Conservation (phyloP, 2,888 invertebrate species). For the Stomorhina lunata region DNA sequence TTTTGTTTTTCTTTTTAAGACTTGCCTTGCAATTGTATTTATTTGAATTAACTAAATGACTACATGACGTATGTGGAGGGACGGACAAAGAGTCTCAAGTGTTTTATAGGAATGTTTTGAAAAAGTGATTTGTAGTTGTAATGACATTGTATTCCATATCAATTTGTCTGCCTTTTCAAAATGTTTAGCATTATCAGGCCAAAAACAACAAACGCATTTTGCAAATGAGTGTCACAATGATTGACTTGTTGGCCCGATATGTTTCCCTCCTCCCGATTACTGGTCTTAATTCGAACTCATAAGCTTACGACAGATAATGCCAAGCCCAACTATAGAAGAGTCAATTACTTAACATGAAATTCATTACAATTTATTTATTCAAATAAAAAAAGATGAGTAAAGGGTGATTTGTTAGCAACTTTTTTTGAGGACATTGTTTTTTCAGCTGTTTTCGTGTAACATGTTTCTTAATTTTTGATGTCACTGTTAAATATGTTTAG, state of each 20-base stretch:
- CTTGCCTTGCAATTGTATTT: background rate
- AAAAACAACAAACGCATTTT: background rate
- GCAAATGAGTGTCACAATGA: slow-evolving; percentile 28
- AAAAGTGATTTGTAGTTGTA: background rate
- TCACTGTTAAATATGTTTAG: too few species aligned
- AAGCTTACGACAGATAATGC: slow-evolving; percentile 27
- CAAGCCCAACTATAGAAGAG: slow-evolving; percentile 54
- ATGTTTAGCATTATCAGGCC: slow-evolving; percentile 20
- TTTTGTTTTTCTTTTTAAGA: background rate
- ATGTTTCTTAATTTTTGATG: too few species aligned
- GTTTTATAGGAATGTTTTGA: background rate
- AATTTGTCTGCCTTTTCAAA: slow-evolving; percentile 30
- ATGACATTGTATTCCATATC: slow-evolving; percentile 52
- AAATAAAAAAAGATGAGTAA: too few species aligned
- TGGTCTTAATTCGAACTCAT: background rate
- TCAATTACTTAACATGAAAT: slow-evolving; percentile 20
- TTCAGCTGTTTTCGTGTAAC: too few species aligned
- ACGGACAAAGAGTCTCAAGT: background rate
- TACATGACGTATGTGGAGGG: background rate
- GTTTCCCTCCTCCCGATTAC: background rate
- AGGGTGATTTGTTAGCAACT: too few species aligned
- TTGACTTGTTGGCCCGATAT: background rate
- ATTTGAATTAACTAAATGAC: slow-evolving; percentile 9
- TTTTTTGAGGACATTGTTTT: too few species aligned
- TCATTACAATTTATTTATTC: slow-evolving; percentile 8